Base-by-base conservation (phyloP, 2,888 invertebrate genomes). In the Salticus scenicus region DNA sequence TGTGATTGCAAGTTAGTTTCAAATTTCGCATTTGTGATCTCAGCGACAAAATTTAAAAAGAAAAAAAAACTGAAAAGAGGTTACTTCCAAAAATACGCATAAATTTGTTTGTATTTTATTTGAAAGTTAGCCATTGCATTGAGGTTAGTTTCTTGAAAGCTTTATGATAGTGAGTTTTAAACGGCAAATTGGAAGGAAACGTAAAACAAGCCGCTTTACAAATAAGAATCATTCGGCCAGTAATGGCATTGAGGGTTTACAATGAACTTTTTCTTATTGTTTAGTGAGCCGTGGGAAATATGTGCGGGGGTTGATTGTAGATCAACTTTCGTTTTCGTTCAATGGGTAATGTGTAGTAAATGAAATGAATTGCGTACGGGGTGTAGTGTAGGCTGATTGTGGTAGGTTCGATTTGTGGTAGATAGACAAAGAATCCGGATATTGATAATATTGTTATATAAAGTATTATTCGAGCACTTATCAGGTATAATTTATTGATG, bases 251-350 rank as follows among this genome's bases (percentile, higher is more conserved):
- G 57, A 57, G 57, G 57, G 24, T 4, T 47, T 47, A 47, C 17
- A 24, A 57, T 24, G 57, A 17, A 24, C 57, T 24, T 57, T 47
- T 24, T 57, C 57, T 57, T 57, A 57, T 57, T 57, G 57, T 57
- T 57, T 57, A 7, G 24, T 57, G 20, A 24, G 1, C 57, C 57
- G 57, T 57, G 57, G 57, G 57, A 57, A 57, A 20, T 57, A 24
- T 24, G 20, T 57, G 57, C 24, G 20, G 57, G 57, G 57, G 57
- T 24, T 57, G 57, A 57, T 57, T 24, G 57, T 12, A 7, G 57
- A 57, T 57, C 57, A 12, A 57, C 57, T 57, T 24, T 57, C 57
- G 57, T 4, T 57, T 57, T 57, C 57, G 47, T 57, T 57, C 57
- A 24, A 57, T 57, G 24, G 57, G 24, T 17, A 17, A 5, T 7